phyloP scores from a whole-genome alignment of 2,113 vertebrate genomes.

The Eulacestoma nigropectus region DNA sequence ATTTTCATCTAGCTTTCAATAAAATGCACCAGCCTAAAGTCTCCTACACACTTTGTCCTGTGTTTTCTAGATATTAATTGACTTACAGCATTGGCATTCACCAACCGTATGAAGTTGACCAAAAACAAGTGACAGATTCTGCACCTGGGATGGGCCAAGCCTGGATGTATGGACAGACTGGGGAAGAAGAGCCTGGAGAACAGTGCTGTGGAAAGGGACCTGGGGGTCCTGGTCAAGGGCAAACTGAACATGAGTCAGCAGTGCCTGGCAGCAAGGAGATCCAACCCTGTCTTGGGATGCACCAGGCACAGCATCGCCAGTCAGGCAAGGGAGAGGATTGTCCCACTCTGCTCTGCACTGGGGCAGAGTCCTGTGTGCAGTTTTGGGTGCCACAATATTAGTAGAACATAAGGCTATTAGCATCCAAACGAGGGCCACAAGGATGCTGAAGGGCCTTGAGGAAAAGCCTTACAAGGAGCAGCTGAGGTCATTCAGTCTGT shows the following conservation, averaged over 20 bases:
- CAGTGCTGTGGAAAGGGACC: accelerated
- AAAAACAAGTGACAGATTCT: no score
- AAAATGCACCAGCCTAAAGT: neutral
- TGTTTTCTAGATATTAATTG: neutral
- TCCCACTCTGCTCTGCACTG: neutral
- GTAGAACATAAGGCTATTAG: neutral
- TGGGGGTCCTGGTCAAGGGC: neutral
- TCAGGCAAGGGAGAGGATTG: accelerated
- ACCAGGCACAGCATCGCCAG: neutral
- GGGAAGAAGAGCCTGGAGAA: neutral
- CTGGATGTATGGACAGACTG: neutral
- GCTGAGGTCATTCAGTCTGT: neutral
- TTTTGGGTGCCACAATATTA: neutral
- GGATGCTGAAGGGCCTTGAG: neutral
- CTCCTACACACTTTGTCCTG: neutral
- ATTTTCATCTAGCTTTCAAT: neutral
- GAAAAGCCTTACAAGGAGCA: neutral
- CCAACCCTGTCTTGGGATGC: accelerated
- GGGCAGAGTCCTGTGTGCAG: neutral
- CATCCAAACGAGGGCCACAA: neutral
- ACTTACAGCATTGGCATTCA: neutral
- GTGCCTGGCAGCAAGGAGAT: no score
- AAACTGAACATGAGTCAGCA: accelerated
- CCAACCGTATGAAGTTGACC: neutral
- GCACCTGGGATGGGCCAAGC: neutral